Evolutionary conservation across 2,888 invertebrate species (phyloP), one percentile per base, ranked within the genome.

Genomic region (Trachelus iudaicus): DNA sequence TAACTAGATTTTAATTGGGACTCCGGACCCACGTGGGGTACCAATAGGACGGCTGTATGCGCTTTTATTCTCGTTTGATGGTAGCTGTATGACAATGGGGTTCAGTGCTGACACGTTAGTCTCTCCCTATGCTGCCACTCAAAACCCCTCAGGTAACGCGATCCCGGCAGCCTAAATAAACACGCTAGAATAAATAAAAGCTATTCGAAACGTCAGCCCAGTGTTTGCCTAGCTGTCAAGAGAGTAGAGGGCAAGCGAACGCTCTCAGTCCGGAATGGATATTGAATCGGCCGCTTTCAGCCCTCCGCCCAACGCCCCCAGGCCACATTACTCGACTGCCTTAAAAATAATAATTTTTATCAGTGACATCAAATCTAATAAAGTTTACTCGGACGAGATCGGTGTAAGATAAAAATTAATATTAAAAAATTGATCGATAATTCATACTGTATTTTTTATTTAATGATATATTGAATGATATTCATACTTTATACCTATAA

Each of bases 111-210:
- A 87, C 87, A 87, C 85, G 86, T 86, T 84, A 83, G 84, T 82
- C 83, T 83, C 71, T 71, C 71, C 80, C 83, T 84, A 83, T 69
- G 81, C 83, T 84, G 86, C 85, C 86, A 88, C 87, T 88, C 87
- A 84, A 86, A 85, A 76, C 82, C 77, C 85, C 85, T 87, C 89
- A 89, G 89, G 90, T 89, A 89, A 89, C 88, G 86, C 86, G 90
- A 90, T 89, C 88, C 86, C 87, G 85, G 87, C 88, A 88, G 89
- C 90, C 90, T 90, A 90, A 90, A 90, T 89, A 90, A 90, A 90
- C 90, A 89, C 83, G 84, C 85, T 87, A 89, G 89, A 89, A 90
- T 90, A 90, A 90, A 90, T 90, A 90, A 89, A 89, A 89, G 89
- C 87, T 85, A 86, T 89, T 90, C 87, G 89, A 89, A 86, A 87